Evolutionary conservation across 1,140 invertebrate species (phyloP).

Genomic region (Drosophila willistoni): DNA sequence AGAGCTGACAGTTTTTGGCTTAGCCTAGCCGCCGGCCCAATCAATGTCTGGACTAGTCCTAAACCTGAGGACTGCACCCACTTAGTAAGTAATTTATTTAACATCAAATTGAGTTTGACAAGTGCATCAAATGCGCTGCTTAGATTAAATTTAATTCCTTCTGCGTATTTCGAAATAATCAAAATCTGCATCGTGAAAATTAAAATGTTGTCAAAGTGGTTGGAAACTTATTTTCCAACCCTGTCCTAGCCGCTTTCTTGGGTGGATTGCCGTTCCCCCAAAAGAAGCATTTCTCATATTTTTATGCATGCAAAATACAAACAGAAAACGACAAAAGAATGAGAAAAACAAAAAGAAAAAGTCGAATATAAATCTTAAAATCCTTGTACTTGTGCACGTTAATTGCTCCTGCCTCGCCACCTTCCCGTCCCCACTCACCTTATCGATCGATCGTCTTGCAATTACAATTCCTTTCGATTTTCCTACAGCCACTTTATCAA

Average conservation of each 20-base stretch:
- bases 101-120: slow-evolving; percentile 45
- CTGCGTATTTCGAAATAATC: background rate
- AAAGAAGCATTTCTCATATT: slow-evolving; percentile 19
- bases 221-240: background rate
- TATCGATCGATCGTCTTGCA: slow-evolving; percentile 43
- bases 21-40: slow-evolving; percentile 35
- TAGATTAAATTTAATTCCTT: slow-evolving; percentile 1
- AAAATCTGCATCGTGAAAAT: background rate
- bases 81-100: slow-evolving; percentile 66
- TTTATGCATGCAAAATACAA: slow-evolving; percentile 41
- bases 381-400: slow-evolving; percentile 34
- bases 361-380: slow-evolving; percentile 42
- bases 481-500: slow-evolving; percentile 55
- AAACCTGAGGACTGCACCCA: slow-evolving; percentile 40
- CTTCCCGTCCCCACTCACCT: background rate
- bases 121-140: background rate
- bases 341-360: slow-evolving; percentile 7
- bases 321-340: slow-evolving; percentile 1
- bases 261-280: background rate
- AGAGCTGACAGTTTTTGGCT: slow-evolving; percentile 29
- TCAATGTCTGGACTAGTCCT: slow-evolving; percentile 49
- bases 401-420: slow-evolving; percentile 22
- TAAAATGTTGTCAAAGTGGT: slow-evolving; percentile 4
- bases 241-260: background rate
- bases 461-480: slow-evolving; percentile 50